phyloP scores from a whole-genome alignment of 2,888 invertebrate genomes.

The Carabus problematicus region DNA sequence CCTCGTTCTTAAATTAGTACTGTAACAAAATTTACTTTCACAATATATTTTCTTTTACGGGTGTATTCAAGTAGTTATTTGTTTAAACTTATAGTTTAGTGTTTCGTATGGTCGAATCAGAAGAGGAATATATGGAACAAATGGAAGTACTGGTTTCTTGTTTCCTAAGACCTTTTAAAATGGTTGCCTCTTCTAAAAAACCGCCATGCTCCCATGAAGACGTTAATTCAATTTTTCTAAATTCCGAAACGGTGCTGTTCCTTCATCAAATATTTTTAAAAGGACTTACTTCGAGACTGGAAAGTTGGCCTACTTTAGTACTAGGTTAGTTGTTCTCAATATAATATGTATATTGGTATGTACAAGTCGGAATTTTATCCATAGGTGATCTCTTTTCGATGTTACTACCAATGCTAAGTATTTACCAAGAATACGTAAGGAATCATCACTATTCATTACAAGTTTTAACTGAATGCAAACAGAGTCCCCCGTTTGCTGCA shows the following conservation, averaged over 20 bases:
- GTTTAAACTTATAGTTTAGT: constrained; percentile 69
- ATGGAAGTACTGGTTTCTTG: constrained; percentile 85
- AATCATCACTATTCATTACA: constrained; percentile 95
- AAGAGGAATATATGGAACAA: constrained; percentile 92
- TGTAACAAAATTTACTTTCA: background rate
- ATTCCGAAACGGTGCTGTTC: constrained; percentile 91
- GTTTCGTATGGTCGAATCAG: constrained; percentile 91
- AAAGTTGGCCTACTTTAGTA: constrained; percentile 92
- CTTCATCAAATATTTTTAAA: constrained; percentile 94
- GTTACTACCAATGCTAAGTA: constrained; percentile 92
- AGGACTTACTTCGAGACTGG: constrained; percentile 88
- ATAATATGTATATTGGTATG: background rate
- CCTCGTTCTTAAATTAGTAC: background rate
- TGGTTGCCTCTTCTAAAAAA: constrained; percentile 93
- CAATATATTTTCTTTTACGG: constrained; percentile 1
- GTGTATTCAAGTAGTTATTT: constrained; percentile 15
- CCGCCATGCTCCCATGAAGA: constrained; percentile 93
- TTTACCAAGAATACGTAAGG: constrained; percentile 93
- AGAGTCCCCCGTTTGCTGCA: constrained; percentile 78
- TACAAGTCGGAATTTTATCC: background rate
- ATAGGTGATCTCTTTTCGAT: constrained; percentile 93
- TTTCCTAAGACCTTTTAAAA: constrained; percentile 87
- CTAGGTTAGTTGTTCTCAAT: constrained; percentile 69
- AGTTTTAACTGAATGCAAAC: constrained; percentile 91
- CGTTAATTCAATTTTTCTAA: constrained; percentile 91